A percentile compares a stretch with the other conserved stretches of the same genome.
Evolutionary conservation across 2,888 invertebrate genomes (phyloP).

Genomic region (Aspidiotus destructor): DNA sequence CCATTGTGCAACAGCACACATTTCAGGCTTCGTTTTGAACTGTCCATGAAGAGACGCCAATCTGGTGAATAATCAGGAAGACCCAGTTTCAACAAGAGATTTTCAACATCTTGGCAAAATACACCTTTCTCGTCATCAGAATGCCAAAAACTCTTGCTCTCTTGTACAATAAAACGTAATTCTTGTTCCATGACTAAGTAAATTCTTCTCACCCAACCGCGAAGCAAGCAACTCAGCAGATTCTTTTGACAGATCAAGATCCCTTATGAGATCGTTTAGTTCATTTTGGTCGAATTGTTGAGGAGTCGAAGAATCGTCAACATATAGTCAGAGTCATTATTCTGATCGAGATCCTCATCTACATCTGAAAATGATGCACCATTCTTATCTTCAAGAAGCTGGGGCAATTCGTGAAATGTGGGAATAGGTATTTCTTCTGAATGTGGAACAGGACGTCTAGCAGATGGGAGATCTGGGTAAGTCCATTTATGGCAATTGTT

Average conservation of each 20-base stretch:
- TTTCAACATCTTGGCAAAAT: slow-evolving; percentile 18
- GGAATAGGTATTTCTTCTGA: slow-evolving; percentile 29
- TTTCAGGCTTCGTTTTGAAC: slow-evolving; percentile 38
- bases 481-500: background rate
- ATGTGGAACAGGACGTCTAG: slow-evolving; percentile 33
- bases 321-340: slow-evolving; percentile 32
- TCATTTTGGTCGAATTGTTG: slow-evolving; percentile 36
- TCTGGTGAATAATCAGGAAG: slow-evolving; percentile 34
- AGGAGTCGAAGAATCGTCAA: slow-evolving; percentile 12
- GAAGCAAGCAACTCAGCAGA: slow-evolving; percentile 35
- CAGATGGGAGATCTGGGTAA: slow-evolving; percentile 29
- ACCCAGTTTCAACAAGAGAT: slow-evolving; percentile 5
- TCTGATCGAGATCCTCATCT: slow-evolving; percentile 13
- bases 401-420: background rate
- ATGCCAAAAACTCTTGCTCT: slow-evolving; percentile 2
- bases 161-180: slow-evolving; percentile 1
- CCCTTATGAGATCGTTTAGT: slow-evolving; percentile 37
- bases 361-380: background rate
- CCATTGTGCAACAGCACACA: slow-evolving; percentile 38
- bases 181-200: background rate
- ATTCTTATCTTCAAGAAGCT: slow-evolving; percentile 24
- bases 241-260: slow-evolving; percentile 37
- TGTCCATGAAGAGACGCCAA: slow-evolving; percentile 39
- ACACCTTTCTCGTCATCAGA: slow-evolving; percentile 11
- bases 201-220: slow-evolving; percentile 12